Base-by-base conservation (phyloP, 2,113 vertebrate species). In the Megalops atlanticus region DNA sequence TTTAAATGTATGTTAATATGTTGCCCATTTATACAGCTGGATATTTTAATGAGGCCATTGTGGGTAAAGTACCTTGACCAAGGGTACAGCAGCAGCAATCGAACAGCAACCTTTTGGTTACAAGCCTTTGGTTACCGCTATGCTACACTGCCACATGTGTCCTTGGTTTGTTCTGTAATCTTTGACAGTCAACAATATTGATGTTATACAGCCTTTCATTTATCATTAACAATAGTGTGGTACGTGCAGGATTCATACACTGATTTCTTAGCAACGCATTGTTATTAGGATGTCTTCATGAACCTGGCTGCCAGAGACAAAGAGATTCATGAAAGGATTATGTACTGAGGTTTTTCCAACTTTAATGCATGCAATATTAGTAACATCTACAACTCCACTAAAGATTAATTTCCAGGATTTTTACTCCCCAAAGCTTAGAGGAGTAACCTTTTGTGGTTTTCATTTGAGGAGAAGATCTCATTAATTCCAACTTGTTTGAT, bases 401-500 rank as follows among this genome's bases (percentile, higher is more conserved):
- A 27, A 10, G 7, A 64, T 27, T 11, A n/a, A 64, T 64, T 58
- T 18, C 58, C 21, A 1, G 11, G 11, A 10, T 64, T 58, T 58
- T 16, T 58, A 27, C 11, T 64, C 58, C 7, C 14, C 14, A 45
- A 45, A n/a, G n/a, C 31, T 64, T n/a, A 64, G 24, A 64, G 31
- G 58, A 64, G 58, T 24, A 64, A 64, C 24, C 24, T 5, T 64
- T 24, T 11, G 10, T 27, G n/a, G 27, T 64, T 64, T 64, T 64
- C n/a, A 64, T 64, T 64, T 64, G 58, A 64, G 31, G 58, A 24
- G n/a, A 24, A 64, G n/a, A 64, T 64, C n/a, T 64, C 58, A 27
- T 64, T 64, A 64, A 64, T 64, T 64, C 58, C 21, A 31, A 64
- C 58, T 24, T n/a, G 58, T 64, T 64, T 64, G 58, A 64, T 64